Conservation (phyloP, 2,113 vertebrate genomes). For the Scolopax mira region DNA sequence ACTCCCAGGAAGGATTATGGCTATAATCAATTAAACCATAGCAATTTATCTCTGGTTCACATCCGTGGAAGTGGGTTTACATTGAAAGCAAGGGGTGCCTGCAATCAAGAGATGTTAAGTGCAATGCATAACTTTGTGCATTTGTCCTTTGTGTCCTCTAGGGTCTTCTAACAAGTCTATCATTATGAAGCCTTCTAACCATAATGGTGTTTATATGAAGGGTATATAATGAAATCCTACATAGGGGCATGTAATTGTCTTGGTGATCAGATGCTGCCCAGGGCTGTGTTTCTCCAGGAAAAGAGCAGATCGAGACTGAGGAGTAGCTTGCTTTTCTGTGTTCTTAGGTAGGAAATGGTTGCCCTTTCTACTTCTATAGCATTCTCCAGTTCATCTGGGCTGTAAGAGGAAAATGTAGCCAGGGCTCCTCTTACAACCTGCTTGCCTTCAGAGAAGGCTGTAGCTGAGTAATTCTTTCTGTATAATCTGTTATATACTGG, state of each 20-base stretch:
- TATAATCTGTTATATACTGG: too few species aligned
- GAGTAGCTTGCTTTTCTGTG: neutral
- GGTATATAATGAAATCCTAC: neutral
- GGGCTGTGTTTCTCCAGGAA: neutral
- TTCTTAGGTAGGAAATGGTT: neutral
- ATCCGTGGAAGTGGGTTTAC: neutral
- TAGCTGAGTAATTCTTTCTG: neutral
- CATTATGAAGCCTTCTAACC: neutral
- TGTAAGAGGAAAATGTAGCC: neutral
- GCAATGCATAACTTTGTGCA: neutral
- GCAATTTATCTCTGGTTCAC: neutral
- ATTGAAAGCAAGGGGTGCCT: neutral
- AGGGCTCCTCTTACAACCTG: neutral
- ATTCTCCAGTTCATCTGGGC: neutral
- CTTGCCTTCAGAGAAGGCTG: neutral
- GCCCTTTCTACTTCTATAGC: neutral
- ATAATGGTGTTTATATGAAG: neutral
- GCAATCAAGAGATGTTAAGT: neutral
- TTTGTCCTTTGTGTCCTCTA: neutral
- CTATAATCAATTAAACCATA: neutral
- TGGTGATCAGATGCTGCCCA: neutral
- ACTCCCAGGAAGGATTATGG: neutral
- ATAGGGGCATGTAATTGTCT: neutral
- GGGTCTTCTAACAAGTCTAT: neutral
- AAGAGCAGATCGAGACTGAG: neutral